phyloP scores from a whole-genome alignment of 2,888 invertebrate species.

The Drosophila anomalipes region DNA sequence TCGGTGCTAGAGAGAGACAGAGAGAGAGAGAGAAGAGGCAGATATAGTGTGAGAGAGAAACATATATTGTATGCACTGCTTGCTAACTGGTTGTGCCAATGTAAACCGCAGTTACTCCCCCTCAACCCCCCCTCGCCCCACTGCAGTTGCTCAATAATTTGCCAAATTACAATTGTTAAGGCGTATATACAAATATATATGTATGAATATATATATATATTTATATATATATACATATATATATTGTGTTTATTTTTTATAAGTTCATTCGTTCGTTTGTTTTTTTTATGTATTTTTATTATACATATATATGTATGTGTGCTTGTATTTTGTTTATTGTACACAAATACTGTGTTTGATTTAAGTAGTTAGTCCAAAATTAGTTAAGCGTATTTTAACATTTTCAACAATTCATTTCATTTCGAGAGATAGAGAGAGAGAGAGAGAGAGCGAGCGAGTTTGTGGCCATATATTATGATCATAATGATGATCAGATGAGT shows the following conservation, averaged over 20 bases:
- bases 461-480: slow-evolving; percentile 59
- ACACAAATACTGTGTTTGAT: slow-evolving; percentile 40
- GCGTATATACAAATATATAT: slow-evolving; percentile 19
- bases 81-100: slow-evolving; percentile 59
- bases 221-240: slow-evolving; percentile 15
- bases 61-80: slow-evolving; percentile 40
- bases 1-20: slow-evolving; percentile 26
- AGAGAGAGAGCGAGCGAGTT: slow-evolving; percentile 19
- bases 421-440: background rate
- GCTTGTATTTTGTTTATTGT: slow-evolving; percentile 23
- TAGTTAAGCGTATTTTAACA: slow-evolving; percentile 69
- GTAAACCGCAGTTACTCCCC: slow-evolving; percentile 10
- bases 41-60: slow-evolving; percentile 9
- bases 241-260: slow-evolving; percentile 29
- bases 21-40: background rate
- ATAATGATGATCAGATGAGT: slow-evolving; percentile 7
- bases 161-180: slow-evolving; percentile 72
- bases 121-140: background rate
- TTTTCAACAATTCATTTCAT: slow-evolving; percentile 30
- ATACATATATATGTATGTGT: slow-evolving; percentile 14
- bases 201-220: slow-evolving; percentile 17
- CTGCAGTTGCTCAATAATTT: slow-evolving; percentile 76
- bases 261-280: slow-evolving; percentile 8
- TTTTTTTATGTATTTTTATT: slow-evolving; percentile 19
- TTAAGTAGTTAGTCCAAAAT: slow-evolving; percentile 76